Conservation (phyloP, 2,888 invertebrate species). For the Drosophila cognata region DNA sequence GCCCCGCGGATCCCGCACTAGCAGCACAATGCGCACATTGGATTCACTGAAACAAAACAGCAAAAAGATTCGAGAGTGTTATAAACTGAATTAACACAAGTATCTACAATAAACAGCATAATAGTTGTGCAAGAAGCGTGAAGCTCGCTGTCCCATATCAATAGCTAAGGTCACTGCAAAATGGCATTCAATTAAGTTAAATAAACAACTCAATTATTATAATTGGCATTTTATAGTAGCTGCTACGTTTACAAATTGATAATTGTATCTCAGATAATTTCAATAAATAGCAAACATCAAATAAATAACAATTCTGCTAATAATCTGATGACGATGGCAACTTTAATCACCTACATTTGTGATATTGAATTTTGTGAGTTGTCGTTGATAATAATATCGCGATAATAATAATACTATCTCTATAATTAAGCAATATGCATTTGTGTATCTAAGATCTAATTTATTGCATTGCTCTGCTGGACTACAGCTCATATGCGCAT, state of each 20-base stretch:
- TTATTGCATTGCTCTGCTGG: background rate
- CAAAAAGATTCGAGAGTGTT: constrained; percentile 18
- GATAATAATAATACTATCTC: background rate
- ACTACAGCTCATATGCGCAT: background rate
- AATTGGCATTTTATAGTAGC: constrained; percentile 28
- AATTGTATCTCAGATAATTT: constrained; percentile 13
- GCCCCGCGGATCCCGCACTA: constrained; percentile 94
- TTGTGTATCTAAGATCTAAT: background rate
- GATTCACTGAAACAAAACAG: constrained; percentile 85
- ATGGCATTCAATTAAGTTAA: constrained; percentile 65
- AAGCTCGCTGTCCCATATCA: constrained; percentile 65
- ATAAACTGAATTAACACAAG: constrained; percentile 8
- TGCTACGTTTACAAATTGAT: constrained; percentile 27
- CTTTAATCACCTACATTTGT: background rate
- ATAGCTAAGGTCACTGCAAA: constrained; percentile 41
- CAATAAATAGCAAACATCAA: background rate
- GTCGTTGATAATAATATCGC: background rate
- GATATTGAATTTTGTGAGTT: background rate
- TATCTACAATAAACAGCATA: constrained; percentile 42
- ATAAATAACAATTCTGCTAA: background rate
- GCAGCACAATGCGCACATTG: constrained; percentile 90
- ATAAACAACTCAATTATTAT: constrained; percentile 48
- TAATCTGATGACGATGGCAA: background rate
- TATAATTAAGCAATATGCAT: background rate
- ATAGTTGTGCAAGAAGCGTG: constrained; percentile 70